Conservation (phyloP, 2,113 vertebrate species). For the Bos javanicus region DNA sequence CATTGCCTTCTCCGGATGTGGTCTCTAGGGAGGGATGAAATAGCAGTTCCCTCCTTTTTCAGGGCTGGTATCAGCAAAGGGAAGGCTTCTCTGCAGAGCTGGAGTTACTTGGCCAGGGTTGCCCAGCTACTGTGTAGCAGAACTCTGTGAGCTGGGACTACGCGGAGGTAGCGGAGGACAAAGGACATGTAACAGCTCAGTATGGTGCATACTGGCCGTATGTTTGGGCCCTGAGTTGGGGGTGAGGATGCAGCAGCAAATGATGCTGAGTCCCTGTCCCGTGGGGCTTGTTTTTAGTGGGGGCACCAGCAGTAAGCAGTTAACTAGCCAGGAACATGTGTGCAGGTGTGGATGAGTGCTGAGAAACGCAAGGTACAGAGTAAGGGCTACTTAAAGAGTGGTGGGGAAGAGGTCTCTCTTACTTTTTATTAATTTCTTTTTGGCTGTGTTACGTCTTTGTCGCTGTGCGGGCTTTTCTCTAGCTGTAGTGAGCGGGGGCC, state of each 20-base stretch:
- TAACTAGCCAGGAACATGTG: background rate
- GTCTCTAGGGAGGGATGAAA: background rate
- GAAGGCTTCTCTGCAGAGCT: background rate
- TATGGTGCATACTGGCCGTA: fast-evolving
- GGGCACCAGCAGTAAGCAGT: background rate
- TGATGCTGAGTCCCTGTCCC: fast-evolving
- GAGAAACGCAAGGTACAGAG: background rate
- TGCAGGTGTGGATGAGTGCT: background rate
- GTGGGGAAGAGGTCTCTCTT: background rate
- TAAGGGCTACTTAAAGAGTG: background rate
- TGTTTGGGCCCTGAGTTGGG: background rate
- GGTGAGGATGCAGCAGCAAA: fast-evolving
- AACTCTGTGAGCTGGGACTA: background rate
- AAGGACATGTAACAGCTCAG: background rate
- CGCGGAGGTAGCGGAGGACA: background rate
- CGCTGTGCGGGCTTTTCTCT: background rate
- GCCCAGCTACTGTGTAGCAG: background rate
- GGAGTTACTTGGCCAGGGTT: background rate
- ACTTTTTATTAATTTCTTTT: background rate
- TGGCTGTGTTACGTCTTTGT: background rate
- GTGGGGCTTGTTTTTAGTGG: background rate
- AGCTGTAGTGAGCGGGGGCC: background rate
- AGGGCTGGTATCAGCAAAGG: background rate
- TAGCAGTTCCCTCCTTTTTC: background rate
- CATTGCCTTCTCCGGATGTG: too few species aligned